phyloP scores from a whole-genome alignment of 2,113 vertebrate species.

The Bothrops jararaca region DNA sequence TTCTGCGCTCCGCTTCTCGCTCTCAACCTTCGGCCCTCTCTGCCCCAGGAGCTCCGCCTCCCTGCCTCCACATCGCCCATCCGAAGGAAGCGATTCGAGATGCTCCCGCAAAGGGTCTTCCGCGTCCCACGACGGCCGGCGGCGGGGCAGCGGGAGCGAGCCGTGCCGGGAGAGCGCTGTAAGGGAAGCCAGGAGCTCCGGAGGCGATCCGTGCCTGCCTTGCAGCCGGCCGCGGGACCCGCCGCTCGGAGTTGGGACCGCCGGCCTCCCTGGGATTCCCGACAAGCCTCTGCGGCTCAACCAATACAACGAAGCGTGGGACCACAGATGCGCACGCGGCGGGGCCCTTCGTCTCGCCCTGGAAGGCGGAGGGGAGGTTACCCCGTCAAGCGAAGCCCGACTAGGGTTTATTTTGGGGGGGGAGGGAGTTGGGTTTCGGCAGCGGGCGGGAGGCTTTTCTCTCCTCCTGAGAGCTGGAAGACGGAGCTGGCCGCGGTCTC shows the following conservation, averaged over 20 bases:
- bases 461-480: neutral
- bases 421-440: rapidly evolving
- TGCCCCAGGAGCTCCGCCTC: constrained; percentile 12
- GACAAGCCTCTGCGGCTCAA: constrained; percentile 65
- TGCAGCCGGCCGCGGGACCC: neutral
- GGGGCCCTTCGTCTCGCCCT: constrained; percentile 11
- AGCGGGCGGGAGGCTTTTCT: neutral
- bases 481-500: neutral
- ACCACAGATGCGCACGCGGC: constrained; percentile 62
- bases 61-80: constrained; percentile 36
- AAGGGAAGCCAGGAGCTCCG: neutral
- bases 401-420: neutral
- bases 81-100: constrained; percentile 9
- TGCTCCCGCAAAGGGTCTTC: neutral
- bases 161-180: neutral
- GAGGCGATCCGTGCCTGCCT: neutral
- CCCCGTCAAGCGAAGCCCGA: neutral
- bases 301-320: constrained; percentile 56
- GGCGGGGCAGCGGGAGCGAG: neutral
- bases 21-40: constrained; percentile 9
- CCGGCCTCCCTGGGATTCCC: constrained; percentile 30
- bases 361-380: neutral
- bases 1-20: neutral
- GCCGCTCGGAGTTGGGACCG: neutral
- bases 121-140: neutral